These are phyloP conservation scores for Falco naumanni DNA, from an alignment of 2,797 vertebrate species.

Conservation along the genomic window DNA sequence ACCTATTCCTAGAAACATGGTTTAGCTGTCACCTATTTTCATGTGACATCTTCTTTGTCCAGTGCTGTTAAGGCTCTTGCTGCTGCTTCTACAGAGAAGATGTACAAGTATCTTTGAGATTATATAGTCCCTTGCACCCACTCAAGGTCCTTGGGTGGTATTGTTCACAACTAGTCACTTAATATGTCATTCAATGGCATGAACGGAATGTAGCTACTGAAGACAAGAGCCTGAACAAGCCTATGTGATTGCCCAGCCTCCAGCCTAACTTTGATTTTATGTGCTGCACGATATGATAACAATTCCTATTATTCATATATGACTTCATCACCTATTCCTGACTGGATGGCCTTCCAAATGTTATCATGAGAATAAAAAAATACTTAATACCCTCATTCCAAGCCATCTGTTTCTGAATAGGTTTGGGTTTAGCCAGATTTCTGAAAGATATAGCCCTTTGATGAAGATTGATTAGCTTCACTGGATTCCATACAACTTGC, in stretches of 20 bases:
- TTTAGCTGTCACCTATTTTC: background rate
- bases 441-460: background rate
- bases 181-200: background rate
- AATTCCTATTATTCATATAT: background rate
- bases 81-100: background rate
- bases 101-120: background rate
- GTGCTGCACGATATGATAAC: background rate
- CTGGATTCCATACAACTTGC: background rate
- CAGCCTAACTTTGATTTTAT: background rate
- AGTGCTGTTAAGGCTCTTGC: background rate
- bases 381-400: background rate
- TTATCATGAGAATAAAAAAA: slow-evolving; percentile 9
- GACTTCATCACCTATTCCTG: slow-evolving; percentile 4
- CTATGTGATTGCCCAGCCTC: background rate
- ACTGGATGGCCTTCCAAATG: background rate
- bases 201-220: background rate
- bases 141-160: background rate
- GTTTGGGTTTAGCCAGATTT: background rate
- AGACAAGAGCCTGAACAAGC: background rate
- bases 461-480: slow-evolving; percentile 8
- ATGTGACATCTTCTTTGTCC: background rate
- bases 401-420: background rate
- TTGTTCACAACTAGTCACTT: background rate
- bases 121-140: background rate
- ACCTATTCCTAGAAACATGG: background rate